Conservation (phyloP, 2,888 invertebrate genomes). For the Eustalomyia histrio region DNA sequence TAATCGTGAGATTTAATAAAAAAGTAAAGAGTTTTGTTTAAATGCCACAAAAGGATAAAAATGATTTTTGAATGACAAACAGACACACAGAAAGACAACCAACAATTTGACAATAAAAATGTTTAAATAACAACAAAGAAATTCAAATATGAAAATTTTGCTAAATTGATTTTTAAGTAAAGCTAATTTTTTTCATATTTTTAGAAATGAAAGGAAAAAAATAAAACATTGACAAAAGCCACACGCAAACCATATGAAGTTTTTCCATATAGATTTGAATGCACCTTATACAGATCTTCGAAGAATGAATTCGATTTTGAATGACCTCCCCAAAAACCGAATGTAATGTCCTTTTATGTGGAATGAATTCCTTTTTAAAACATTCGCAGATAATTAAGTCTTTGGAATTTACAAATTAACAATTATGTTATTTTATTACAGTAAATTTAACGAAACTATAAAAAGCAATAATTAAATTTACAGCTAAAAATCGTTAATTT, state of each 20-base stretch:
- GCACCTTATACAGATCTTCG: background rate
- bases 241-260: background rate
- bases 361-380: too few relatives aligned
- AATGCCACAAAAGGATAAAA: conserved; percentile 54
- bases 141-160: background rate
- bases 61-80: conserved; percentile 9
- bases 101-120: background rate
- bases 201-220: background rate
- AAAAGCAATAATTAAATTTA: too few relatives aligned
- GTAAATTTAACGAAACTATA: too few relatives aligned
- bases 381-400: too few relatives aligned
- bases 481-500: too few relatives aligned
- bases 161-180: background rate
- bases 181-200: background rate
- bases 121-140: background rate
- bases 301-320: too few relatives aligned
- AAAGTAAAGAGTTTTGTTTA: conserved; percentile 30
- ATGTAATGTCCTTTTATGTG: too few relatives aligned
- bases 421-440: too few relatives aligned
- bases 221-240: background rate
- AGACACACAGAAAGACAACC: conserved; percentile 23
- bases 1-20: background rate
- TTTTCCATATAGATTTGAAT: background rate
- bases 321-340: too few relatives aligned
- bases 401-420: too few relatives aligned